These are phyloP conservation scores for Bembecia ichneumoniformis DNA, from an alignment of 2,888 invertebrate genomes.

Conservation along the genomic window DNA sequence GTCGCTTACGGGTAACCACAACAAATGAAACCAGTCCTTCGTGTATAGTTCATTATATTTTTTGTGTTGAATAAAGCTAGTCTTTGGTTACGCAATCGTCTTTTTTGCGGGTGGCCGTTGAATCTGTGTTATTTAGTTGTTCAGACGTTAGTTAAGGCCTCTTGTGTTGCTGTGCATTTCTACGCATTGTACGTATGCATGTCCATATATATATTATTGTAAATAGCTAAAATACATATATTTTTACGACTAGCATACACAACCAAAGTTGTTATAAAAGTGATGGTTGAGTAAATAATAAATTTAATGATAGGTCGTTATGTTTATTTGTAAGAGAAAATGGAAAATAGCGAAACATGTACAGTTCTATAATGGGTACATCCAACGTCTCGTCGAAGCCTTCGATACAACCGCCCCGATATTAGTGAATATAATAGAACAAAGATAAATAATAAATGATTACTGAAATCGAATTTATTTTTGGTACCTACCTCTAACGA, in stretches of 20 bases:
- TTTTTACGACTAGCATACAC: conserved; percentile 74
- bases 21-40: neutral
- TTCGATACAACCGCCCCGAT: conserved; percentile 66
- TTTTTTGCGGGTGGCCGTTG: conserved; percentile 56
- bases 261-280: conserved; percentile 74
- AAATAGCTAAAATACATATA: conserved; percentile 70
- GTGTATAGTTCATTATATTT: conserved; percentile 1
- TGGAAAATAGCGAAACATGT: conserved; percentile 38
- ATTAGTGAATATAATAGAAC: conserved; percentile 29
- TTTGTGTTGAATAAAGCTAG: conserved; percentile 26
- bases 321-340: conserved; percentile 60
- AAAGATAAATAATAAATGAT: neutral
- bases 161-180: conserved; percentile 72
- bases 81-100: conserved; percentile 36
- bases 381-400: conserved; percentile 53
- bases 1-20: conserved; percentile 1
- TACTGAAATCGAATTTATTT: conserved; percentile 51
- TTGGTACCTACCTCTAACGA: conserved; percentile 45
- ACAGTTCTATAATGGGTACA: conserved; percentile 48
- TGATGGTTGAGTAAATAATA: conserved; percentile 73
- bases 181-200: conserved; percentile 75
- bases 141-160: conserved; percentile 60
- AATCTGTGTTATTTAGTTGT: conserved; percentile 69
- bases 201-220: conserved; percentile 58
- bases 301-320: conserved; percentile 65